Evolutionary conservation across 2,797 vertebrate species (phyloP).

Genomic region (Dicrostonyx torquatus): DNA sequence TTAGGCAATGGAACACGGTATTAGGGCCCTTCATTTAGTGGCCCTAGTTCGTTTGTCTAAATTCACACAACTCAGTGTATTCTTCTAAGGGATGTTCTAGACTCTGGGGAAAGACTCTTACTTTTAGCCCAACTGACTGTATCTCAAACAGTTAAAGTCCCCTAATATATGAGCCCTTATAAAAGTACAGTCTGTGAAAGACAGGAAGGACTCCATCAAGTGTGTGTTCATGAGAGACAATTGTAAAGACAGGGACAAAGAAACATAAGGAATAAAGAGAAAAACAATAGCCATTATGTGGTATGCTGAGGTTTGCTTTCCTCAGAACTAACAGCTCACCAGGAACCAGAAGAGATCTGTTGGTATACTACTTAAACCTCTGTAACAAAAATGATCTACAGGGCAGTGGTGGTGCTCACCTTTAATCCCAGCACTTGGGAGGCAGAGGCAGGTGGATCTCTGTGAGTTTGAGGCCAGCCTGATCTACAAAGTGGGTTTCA

Average conservation of each 20-base stretch:
- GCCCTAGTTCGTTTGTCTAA: not conserved
- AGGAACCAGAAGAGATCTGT: not conserved
- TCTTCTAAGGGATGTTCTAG: not conserved
- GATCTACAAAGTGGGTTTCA: no score
- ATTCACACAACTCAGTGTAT: not conserved
- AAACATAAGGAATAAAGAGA: not conserved
- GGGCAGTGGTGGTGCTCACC: no score
- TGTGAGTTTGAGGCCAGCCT: no score
- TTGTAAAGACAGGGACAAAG: not conserved
- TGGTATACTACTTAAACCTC: not conserved
- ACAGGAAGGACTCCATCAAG: not conserved
- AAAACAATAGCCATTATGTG: not conserved
- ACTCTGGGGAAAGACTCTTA: not conserved
- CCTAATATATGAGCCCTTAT: not conserved
- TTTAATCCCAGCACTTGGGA: no score
- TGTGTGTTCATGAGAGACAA: not conserved
- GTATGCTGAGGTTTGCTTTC: not conserved
- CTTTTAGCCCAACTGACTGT: not conserved
- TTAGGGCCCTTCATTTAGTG: not conserved
- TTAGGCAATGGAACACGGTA: not conserved
- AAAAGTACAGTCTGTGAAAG: not conserved
- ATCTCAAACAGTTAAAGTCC: not conserved
- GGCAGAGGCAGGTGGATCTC: no score
- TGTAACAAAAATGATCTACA: not conserved
- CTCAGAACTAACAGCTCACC: not conserved